A percentile compares a stretch with the other conserved stretches of the same genome.
phyloP scores from a whole-genome alignment of 2,797 vertebrate genomes.

The Danionella dracula region DNA sequence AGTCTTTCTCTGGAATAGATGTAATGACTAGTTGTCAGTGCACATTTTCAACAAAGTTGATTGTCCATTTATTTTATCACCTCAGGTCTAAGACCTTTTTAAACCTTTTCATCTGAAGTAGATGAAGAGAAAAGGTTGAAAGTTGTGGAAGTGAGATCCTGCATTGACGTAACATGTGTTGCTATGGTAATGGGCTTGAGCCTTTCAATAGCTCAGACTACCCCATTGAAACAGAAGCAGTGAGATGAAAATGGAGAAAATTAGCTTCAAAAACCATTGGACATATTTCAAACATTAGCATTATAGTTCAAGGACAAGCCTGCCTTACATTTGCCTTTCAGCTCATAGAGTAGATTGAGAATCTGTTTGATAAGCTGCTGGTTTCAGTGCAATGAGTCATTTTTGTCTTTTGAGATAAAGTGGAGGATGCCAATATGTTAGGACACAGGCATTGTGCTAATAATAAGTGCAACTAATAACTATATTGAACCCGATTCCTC shows the following conservation, averaged over 20 bases:
- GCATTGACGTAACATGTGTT: constrained; percentile 9
- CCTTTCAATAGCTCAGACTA: background rate
- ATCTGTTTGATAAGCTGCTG: constrained; percentile 14
- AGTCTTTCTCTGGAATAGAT: background rate
- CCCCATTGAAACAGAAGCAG: background rate
- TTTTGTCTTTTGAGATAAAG: constrained; percentile 18
- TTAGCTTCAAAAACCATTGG: constrained; percentile 3
- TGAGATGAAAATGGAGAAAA: constrained; percentile 1
- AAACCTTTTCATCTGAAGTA: constrained; percentile 9
- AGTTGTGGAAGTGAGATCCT: constrained; percentile 7
- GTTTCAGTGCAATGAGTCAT: constrained; percentile 18
- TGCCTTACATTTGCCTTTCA: constrained; percentile 12
- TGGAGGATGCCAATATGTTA: constrained; percentile 1
- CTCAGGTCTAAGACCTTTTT: background rate
- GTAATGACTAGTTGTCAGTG: background rate
- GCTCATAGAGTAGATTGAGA: constrained; percentile 11
- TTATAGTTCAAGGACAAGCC: constrained; percentile 15
- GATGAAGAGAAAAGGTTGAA: constrained; percentile 10
- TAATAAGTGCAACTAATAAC: background rate
- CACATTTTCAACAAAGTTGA: background rate
- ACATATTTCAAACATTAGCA: constrained; percentile 6
- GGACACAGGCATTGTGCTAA: constrained; percentile 12
- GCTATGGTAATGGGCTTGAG: constrained; percentile 21
- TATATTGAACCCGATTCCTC: too few species aligned
- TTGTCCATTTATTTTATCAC: background rate